Evolutionary conservation across 2,113 vertebrate genomes (phyloP).

Genomic region (Ranitomeya imitator): DNA sequence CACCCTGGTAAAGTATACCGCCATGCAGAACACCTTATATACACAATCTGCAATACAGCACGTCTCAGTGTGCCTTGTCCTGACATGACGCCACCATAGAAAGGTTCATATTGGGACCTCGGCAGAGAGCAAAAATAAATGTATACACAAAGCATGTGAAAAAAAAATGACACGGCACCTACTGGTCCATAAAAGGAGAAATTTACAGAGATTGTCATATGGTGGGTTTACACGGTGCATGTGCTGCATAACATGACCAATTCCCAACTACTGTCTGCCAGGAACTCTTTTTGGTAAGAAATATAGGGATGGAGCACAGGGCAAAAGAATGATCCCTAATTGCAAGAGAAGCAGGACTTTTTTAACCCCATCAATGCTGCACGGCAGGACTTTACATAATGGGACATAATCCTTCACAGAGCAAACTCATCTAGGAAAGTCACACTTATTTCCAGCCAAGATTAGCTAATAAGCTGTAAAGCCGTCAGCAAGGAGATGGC

Average conservation of each 20-base stretch:
- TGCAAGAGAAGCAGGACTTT: background rate
- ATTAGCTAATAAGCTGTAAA: constrained; percentile 11
- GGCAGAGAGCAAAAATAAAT: no score
- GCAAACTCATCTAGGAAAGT: background rate
- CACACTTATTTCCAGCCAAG: background rate
- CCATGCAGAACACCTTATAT: no score
- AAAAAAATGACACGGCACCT: no score
- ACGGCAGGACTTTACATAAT: background rate
- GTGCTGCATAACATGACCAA: background rate
- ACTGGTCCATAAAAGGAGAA: no score
- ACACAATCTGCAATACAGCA: no score
- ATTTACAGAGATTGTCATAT: no score
- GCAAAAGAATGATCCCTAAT: background rate
- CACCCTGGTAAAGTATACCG: no score
- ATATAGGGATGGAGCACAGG: background rate
- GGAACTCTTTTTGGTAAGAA: background rate
- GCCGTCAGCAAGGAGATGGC: background rate
- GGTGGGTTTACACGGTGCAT: background rate
- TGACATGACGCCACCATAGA: no score
- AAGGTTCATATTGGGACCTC: no score
- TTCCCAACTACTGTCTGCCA: background rate
- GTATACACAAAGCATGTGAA: no score
- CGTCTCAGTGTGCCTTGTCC: no score
- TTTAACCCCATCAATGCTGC: background rate
- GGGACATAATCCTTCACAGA: background rate